These are phyloP conservation scores for Parnassius mnemosyne DNA, from an alignment of 2,888 invertebrate genomes.

Conservation along the genomic window DNA sequence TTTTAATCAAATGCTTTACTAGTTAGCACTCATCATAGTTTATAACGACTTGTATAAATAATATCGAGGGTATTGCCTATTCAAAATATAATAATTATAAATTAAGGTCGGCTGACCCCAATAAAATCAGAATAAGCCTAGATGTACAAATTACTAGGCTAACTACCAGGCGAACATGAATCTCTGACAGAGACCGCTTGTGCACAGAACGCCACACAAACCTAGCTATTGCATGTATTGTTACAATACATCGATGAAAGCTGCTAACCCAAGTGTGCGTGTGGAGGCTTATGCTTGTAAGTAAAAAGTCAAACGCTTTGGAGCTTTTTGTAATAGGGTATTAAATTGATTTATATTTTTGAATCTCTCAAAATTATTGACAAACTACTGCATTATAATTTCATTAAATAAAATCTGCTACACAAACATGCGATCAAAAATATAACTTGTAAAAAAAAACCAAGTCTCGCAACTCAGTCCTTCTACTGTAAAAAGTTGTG, in stretches of 20 bases:
- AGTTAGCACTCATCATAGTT: no score
- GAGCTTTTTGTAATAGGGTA: conserved; percentile 7
- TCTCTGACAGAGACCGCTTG: conserved; percentile 1
- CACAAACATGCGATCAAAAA: no score
- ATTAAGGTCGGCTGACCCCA: not conserved
- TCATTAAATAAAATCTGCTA: no score
- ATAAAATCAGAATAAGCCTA: not conserved
- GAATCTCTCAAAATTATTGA: not conserved
- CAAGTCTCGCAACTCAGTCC: no score
- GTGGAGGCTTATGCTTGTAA: not conserved
- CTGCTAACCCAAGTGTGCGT: not conserved
- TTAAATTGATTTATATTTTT: conserved; percentile 9
- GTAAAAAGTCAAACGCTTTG: conserved; percentile 12
- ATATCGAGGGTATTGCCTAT: no score
- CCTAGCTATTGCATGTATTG: not conserved
- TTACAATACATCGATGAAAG: not conserved
- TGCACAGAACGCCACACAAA: not conserved
- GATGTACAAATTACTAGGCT: conserved; percentile 2
- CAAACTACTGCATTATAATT: not conserved
- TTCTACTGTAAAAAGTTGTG: no score
- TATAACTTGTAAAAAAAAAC: no score
- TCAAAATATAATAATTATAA: no score
- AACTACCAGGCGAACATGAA: conserved; percentile 12
- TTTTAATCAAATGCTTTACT: no score
- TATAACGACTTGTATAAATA: no score